Evolutionary conservation across 92 coral and sea anemone genomes (phyloP).

Genomic region (Galaxea fascicularis): DNA sequence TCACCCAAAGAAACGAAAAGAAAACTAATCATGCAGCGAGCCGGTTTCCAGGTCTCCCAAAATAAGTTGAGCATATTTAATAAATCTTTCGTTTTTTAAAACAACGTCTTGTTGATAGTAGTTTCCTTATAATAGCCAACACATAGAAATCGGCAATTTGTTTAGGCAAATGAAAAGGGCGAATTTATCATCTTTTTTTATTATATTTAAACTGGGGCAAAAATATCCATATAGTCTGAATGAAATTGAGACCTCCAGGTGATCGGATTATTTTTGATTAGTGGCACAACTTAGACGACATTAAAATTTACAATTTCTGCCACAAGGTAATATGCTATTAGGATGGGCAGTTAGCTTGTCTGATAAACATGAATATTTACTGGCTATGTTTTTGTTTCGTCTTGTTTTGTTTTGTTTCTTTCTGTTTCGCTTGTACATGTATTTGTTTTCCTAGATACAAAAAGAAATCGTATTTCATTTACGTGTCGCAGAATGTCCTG

Average conservation of each 20-base stretch:
- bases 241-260: neutral
- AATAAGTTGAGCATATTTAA: too few species aligned
- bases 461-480: neutral
- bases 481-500: neutral
- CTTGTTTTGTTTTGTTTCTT: neutral
- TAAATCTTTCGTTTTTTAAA: too few species aligned
- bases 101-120: too few species aligned
- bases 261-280: neutral
- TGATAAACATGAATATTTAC: neutral
- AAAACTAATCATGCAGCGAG: neutral
- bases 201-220: too few species aligned
- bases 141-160: too few species aligned
- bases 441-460: neutral
- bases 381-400: neutral
- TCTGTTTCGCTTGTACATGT: too few species aligned
- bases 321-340: too few species aligned
- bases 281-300: neutral
- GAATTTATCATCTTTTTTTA: too few species aligned
- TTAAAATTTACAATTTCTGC: too few species aligned
- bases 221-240: constrained; percentile 3
- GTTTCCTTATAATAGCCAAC: too few species aligned
- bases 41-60: neutral
- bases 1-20: too few species aligned
- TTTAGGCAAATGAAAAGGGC: too few species aligned
- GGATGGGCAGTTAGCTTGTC: neutral